These are phyloP conservation scores for Dolichomitus sp. DNA, from an alignment of 2,888 invertebrate genomes.

Conservation along the genomic window DNA sequence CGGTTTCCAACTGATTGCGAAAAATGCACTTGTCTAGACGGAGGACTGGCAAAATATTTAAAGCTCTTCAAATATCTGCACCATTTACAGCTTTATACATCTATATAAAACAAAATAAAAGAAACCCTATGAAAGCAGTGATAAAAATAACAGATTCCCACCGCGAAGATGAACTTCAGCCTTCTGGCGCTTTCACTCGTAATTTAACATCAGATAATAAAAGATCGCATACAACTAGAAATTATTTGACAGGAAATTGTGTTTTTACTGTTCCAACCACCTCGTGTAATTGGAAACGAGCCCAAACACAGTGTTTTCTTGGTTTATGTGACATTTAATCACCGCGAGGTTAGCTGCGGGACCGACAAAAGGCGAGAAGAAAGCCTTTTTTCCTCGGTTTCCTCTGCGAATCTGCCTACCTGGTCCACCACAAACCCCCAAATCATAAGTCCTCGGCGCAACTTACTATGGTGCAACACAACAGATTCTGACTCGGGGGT, in stretches of 20 bases:
- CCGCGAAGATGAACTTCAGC: conserved; percentile 18
- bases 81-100: neutral
- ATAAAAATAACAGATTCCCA: conserved; percentile 52
- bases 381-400: conserved; percentile 45
- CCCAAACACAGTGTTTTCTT: conserved; percentile 77
- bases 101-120: neutral
- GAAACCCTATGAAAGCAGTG: neutral
- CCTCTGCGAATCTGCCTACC: conserved; percentile 60
- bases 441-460: conserved; percentile 73
- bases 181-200: conserved; percentile 30
- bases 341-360: conserved; percentile 44
- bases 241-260: conserved; percentile 61
- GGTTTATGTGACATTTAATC: conserved; percentile 83
- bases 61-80: neutral
- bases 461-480: conserved; percentile 52
- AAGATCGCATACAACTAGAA: conserved; percentile 24
- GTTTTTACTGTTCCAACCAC: conserved; percentile 53
- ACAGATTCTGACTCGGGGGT: conserved; percentile 7
- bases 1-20: too few species aligned
- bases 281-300: conserved; percentile 62
- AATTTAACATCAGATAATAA: conserved; percentile 39
- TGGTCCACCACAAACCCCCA: conserved; percentile 33
- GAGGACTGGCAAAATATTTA: neutral
- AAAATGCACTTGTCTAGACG: too few species aligned
- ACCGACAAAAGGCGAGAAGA: conserved; percentile 53